Evolutionary conservation across 1,140 invertebrate genomes (phyloP).

Genomic region (Zaprionus kolodkinae): DNA sequence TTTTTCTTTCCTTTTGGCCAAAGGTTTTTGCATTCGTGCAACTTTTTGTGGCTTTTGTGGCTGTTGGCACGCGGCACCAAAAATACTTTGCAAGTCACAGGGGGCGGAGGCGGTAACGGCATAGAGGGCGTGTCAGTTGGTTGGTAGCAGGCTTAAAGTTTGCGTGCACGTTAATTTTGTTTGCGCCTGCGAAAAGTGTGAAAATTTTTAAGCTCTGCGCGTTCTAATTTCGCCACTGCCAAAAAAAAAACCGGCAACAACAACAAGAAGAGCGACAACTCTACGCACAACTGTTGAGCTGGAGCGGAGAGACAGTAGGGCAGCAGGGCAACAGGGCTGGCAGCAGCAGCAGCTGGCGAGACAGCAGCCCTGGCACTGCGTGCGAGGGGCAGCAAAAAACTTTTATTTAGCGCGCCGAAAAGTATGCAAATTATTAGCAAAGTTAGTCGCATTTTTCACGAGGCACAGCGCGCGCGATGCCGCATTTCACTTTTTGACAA

Average conservation of each 20-base stretch:
- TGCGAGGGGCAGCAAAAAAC: slow-evolving; percentile 40
- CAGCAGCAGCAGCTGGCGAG: not conserved
- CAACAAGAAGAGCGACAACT: not conserved
- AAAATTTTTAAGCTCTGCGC: slow-evolving; percentile 69
- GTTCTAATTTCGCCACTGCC: slow-evolving; percentile 65
- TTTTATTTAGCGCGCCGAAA: slow-evolving; percentile 64
- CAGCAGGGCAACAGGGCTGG: not conserved
- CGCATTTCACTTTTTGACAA: slow-evolving; percentile 61
- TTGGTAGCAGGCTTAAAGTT: slow-evolving; percentile 64
- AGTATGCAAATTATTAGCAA: slow-evolving; percentile 80
- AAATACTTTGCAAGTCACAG: slow-evolving; percentile 12
- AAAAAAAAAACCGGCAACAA: slow-evolving; percentile 18
- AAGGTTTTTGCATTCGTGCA: slow-evolving; percentile 76
- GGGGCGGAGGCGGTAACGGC: not conserved
- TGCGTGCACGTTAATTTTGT: slow-evolving; percentile 71
- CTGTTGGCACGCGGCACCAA: slow-evolving; percentile 48
- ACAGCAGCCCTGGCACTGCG: slow-evolving; percentile 8
- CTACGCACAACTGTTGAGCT: not conserved
- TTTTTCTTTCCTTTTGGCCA: not conserved
- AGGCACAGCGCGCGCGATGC: not conserved
- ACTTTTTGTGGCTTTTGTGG: slow-evolving; percentile 71
- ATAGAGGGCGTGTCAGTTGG: slow-evolving; percentile 51
- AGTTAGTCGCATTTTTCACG: slow-evolving; percentile 75
- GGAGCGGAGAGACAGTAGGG: not conserved
- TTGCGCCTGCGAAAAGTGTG: slow-evolving; percentile 70